Conservation (phyloP, 2,888 invertebrate genomes). For the Cylloceria caligata region DNA sequence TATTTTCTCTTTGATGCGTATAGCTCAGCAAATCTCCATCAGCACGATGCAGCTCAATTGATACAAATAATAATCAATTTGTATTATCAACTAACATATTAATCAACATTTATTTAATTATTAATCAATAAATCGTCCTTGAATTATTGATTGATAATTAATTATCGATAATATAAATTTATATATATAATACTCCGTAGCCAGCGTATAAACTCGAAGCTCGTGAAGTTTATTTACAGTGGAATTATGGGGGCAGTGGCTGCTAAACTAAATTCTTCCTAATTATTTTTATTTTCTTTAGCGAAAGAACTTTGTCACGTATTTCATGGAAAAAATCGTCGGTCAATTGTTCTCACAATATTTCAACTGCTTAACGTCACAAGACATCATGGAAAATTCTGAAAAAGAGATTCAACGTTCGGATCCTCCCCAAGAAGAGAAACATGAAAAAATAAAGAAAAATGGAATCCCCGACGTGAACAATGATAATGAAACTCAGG, state of each 20-base stretch:
- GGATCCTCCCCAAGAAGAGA: background rate
- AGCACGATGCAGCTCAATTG: slow-evolving; percentile 54
- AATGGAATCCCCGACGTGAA: background rate
- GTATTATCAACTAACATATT: background rate
- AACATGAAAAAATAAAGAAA: background rate
- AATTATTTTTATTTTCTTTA: slow-evolving; percentile 6
- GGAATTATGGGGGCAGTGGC: slow-evolving; percentile 15
- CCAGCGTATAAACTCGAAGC: slow-evolving; percentile 68
- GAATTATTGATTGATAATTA: slow-evolving; percentile 9
- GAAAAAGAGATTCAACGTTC: background rate
- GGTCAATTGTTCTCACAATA: slow-evolving; percentile 16
- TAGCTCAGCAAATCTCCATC: slow-evolving; percentile 28
- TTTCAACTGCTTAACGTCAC: background rate
- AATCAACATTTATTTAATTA: background rate
- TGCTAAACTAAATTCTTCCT: slow-evolving; percentile 4
- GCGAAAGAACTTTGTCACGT: slow-evolving; percentile 57
- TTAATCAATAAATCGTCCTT: background rate
- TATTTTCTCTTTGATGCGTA: slow-evolving; percentile 6
- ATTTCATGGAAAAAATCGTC: slow-evolving; percentile 8
- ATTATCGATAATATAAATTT: slow-evolving; percentile 8
- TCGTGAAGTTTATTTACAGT: slow-evolving; percentile 70
- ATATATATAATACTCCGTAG: slow-evolving; percentile 47
- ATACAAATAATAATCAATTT: background rate
- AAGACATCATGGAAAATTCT: slow-evolving; percentile 38
- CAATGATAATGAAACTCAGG: background rate